Evolutionary conservation across 1,140 invertebrate species (phyloP).

Genomic region (Aporrectodea caliginosa): DNA sequence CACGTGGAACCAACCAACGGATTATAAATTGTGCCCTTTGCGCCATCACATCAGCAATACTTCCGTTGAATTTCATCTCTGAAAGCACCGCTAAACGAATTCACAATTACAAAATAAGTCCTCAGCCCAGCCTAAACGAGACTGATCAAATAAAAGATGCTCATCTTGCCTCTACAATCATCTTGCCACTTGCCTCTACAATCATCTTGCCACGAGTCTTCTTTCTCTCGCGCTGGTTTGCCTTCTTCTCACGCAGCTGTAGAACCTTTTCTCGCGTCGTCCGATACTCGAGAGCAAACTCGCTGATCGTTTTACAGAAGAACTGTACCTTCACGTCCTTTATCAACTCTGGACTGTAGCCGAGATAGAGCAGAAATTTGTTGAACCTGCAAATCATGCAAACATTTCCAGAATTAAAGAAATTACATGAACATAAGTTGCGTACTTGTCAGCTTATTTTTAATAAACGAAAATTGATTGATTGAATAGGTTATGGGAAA

Average conservation of each 20-base stretch:
- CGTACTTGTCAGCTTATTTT: too few relatives aligned
- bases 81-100: neutral
- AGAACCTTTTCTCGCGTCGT: slow-evolving; percentile 93
- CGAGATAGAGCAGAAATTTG: slow-evolving; percentile 90
- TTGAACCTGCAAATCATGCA: slow-evolving; percentile 67
- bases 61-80: neutral
- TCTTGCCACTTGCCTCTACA: slow-evolving; percentile 70
- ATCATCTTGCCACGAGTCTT: slow-evolving; percentile 98
- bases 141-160: too few relatives aligned
- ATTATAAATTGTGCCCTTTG: too few relatives aligned
- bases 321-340: slow-evolving; percentile 84
- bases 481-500: too few relatives aligned
- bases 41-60: neutral
- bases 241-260: slow-evolving; percentile 93
- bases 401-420: neutral
- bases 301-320: slow-evolving; percentile 88
- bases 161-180: neutral
- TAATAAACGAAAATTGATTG: too few relatives aligned
- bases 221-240: slow-evolving; percentile 88
- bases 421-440: too few relatives aligned
- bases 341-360: slow-evolving; percentile 74
- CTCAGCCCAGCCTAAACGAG: too few relatives aligned
- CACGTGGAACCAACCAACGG: too few relatives aligned
- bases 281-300: slow-evolving; percentile 96
- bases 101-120: too few relatives aligned